Evolutionary conservation across 2,797 vertebrate genomes (phyloP), one percentile per base, ranked within the genome.

Genomic region (Bradypodion ventrale): DNA sequence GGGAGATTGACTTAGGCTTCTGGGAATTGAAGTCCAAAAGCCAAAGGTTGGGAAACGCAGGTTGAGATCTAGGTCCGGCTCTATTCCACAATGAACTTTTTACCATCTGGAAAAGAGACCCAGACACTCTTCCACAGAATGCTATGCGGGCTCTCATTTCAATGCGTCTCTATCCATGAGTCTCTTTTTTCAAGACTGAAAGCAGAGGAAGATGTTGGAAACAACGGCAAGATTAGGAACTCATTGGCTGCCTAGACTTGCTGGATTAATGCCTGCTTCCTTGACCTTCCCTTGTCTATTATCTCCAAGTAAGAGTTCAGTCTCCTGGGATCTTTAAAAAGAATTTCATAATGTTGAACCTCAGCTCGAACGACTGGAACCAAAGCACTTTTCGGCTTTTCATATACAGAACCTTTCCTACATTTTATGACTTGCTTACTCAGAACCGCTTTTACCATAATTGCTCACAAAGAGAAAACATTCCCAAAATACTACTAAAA

Each of bases 211-310:
- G 10, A 65, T 40, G 29, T 86, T 73, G 86, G 44, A 72, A 75
- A 4, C 13, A 80, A 87, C 88, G 60, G 85, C n/a, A 23, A 86
- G 7, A 35, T 0, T 19, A 87, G 32, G 13, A 88, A 73, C 35
- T 80, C 2, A 7, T 87, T 89, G 60, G 79, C 75, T 0, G 0
- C 62, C 62, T 66, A 35, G 69, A 66, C 44, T 87, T 79, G 1
- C 0, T 42, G 49, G 1, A 37, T n/a, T n/a, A n/a, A 60, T 59
- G 44, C 16, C 59, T 10, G 78, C 73, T 77, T 56, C 44, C 12
- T 40, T 8, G 62, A 40, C 49, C 32, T 32, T 29, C 40, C 75
- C 52, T 78, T 25, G 6, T 81, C 40, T 40, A 65, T 80, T 75
- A 37, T 73, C 81, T 42, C n/a, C 63, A 70, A 86, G 13, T 63